phyloP scores from a whole-genome alignment of 1,140 invertebrate genomes.

The Cryptotermes secundus region DNA sequence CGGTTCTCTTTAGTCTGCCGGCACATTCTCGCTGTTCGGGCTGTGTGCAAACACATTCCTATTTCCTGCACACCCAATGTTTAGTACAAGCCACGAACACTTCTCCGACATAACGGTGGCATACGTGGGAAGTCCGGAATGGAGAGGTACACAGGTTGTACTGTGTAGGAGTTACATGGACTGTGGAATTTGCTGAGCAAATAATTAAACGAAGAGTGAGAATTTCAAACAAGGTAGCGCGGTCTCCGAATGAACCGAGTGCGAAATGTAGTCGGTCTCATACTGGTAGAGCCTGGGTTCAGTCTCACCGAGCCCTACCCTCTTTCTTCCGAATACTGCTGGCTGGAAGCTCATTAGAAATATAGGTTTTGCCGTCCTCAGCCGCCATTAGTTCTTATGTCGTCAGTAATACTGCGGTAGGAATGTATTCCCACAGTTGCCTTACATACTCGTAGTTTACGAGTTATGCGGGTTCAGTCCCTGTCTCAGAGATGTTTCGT shows the following conservation, averaged over 20 bases:
- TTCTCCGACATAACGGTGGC: not conserved
- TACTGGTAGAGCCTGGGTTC: not conserved
- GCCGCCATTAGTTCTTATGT: too few relatives aligned
- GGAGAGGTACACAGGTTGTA: not conserved
- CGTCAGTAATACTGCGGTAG: too few relatives aligned
- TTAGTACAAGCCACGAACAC: not conserved
- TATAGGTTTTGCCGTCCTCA: too few relatives aligned
- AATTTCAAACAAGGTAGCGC: conserved; percentile 1
- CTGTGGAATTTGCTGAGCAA: not conserved
- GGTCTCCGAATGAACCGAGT: not conserved
- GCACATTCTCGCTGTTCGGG: too few relatives aligned
- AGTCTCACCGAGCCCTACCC: not conserved
- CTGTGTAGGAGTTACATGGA: not conserved
- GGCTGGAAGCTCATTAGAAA: too few relatives aligned
- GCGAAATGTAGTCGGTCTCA: not conserved
- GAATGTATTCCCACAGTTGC: too few relatives aligned
- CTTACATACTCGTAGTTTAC: too few relatives aligned
- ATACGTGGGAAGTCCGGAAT: not conserved
- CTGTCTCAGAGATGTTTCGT: too few relatives aligned
- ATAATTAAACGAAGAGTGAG: not conserved
- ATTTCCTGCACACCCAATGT: too few relatives aligned
- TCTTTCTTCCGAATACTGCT: too few relatives aligned
- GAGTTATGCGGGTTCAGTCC: too few relatives aligned
- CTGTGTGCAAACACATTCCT: not conserved
- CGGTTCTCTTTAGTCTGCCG: too few relatives aligned